Evolutionary conservation across 2,888 invertebrate species (phyloP).

Genomic region (Melolontha melolontha): DNA sequence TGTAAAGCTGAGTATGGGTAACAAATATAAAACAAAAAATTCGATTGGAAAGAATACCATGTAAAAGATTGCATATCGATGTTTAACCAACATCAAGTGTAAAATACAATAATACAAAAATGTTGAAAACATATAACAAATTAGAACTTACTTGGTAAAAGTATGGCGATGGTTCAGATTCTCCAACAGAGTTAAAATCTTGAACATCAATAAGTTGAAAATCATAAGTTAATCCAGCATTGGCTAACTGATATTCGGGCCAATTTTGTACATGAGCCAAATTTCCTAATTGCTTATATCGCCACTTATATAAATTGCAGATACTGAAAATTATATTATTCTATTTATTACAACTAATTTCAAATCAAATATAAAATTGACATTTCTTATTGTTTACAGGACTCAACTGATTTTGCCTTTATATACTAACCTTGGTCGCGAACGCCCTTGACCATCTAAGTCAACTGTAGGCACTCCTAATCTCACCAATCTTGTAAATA

Average conservation of each 20-base stretch:
- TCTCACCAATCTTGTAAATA: slow-evolving; percentile 96
- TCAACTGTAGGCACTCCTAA: slow-evolving; percentile 98
- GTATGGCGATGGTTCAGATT: slow-evolving; percentile 97
- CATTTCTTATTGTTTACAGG: slow-evolving; percentile 8
- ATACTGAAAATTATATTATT: slow-evolving; percentile 71
- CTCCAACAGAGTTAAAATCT: slow-evolving; percentile 96
- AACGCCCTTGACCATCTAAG: slow-evolving; percentile 97
- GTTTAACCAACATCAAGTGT: no score
- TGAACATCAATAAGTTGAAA: slow-evolving; percentile 97
- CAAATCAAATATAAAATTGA: background rate
- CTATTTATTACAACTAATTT: no score
- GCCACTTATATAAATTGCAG: slow-evolving; percentile 95
- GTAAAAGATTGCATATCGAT: no score
- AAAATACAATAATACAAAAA: no score
- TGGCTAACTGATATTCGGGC: slow-evolving; percentile 89
- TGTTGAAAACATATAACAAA: no score
- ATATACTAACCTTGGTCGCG: slow-evolving; percentile 77
- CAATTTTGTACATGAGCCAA: slow-evolving; percentile 87
- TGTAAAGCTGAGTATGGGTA: no score
- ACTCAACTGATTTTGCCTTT: slow-evolving; percentile 17
- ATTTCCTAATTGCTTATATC: slow-evolving; percentile 96
- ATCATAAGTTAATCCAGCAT: slow-evolving; percentile 92
- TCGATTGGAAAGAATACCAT: no score
- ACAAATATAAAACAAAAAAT: no score
- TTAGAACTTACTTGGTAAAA: slow-evolving; percentile 87